These are phyloP conservation scores for Electrophaes corylata DNA, from an alignment of 2,888 invertebrate genomes.

Conservation along the genomic window DNA sequence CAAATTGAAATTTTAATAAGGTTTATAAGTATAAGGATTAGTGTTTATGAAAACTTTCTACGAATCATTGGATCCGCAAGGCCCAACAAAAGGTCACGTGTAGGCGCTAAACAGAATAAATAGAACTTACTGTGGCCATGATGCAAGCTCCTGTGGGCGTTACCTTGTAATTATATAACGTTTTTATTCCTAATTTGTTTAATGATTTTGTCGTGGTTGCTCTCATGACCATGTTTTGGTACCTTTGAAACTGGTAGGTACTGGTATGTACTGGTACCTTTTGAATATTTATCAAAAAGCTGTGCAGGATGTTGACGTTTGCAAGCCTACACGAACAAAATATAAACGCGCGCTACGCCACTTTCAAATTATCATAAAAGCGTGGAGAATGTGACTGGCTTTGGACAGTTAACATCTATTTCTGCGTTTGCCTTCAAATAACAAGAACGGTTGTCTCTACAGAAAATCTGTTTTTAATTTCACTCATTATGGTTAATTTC, in stretches of 20 bases:
- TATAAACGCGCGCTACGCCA: too few species aligned
- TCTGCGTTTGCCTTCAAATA: constrained; percentile 12
- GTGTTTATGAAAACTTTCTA: constrained; percentile 15
- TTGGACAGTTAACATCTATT: constrained; percentile 3
- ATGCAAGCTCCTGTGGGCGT: constrained; percentile 40
- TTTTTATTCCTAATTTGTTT: constrained; percentile 39
- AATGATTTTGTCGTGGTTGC: constrained; percentile 13
- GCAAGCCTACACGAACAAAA: too few species aligned
- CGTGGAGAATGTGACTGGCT: neutral
- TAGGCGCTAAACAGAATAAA: constrained; percentile 29
- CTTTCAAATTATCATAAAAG: too few species aligned
- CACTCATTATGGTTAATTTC: constrained; percentile 31
- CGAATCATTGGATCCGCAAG: constrained; percentile 23
- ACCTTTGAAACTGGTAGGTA: too few species aligned
- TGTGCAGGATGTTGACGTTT: too few species aligned
- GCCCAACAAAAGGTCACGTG: constrained; percentile 29
- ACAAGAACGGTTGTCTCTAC: neutral
- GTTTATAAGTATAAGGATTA: neutral
- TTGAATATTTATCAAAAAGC: neutral
- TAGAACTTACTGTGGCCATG: constrained; percentile 27
- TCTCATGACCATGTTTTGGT: constrained; percentile 13
- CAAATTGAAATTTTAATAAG: too few species aligned
- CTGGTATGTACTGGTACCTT: neutral
- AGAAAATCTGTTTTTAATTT: constrained; percentile 30
- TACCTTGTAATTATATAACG: constrained; percentile 38